Evolutionary conservation across 2,113 vertebrate species (phyloP).

Genomic region (Xiphophorus hellerii): DNA sequence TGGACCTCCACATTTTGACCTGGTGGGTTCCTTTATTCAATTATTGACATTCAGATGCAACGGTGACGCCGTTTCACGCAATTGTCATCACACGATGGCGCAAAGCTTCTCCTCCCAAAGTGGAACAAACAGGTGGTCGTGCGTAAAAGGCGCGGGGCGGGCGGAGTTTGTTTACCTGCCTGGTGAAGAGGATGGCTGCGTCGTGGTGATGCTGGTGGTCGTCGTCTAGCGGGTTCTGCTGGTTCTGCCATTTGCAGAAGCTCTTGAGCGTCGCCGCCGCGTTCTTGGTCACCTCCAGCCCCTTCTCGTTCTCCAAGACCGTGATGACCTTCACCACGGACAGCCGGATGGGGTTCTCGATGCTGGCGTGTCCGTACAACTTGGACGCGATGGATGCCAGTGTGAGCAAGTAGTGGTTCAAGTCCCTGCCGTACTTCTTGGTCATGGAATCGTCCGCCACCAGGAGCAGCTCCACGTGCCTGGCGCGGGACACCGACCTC

Average conservation of each 20-base stretch:
- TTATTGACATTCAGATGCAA: not conserved
- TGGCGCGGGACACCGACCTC: conserved; percentile 89
- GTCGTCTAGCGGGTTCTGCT: conserved; percentile 91
- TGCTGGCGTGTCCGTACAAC: conserved; percentile 95
- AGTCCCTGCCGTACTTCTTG: conserved; percentile 89
- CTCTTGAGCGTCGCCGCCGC: conserved; percentile 94
- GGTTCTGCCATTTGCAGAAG: conserved; percentile 99
- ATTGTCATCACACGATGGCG: not conserved
- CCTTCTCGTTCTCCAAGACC: conserved; percentile 87
- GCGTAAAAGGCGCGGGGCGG: not conserved
- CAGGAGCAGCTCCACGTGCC: conserved; percentile 95
- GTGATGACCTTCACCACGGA: conserved; percentile 90
- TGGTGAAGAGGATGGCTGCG: conserved; percentile 97
- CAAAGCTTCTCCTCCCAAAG: too few relatives aligned
- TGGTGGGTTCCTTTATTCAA: not conserved
- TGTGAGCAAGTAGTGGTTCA: conserved; percentile 95
- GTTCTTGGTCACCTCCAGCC: conserved; percentile 90
- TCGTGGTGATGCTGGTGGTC: conserved; percentile 92
- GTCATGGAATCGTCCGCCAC: conserved; percentile 94
- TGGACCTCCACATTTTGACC: not conserved
- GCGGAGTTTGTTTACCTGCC: conserved; percentile 85
- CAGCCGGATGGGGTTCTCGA: conserved; percentile 96
- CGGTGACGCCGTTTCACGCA: not conserved
- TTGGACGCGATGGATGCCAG: conserved; percentile 93
- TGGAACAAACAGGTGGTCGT: not conserved